Evolutionary conservation across 2,888 invertebrate species (phyloP), one percentile per base, ranked within the genome.

Genomic region (Aspidiotus destructor): DNA sequence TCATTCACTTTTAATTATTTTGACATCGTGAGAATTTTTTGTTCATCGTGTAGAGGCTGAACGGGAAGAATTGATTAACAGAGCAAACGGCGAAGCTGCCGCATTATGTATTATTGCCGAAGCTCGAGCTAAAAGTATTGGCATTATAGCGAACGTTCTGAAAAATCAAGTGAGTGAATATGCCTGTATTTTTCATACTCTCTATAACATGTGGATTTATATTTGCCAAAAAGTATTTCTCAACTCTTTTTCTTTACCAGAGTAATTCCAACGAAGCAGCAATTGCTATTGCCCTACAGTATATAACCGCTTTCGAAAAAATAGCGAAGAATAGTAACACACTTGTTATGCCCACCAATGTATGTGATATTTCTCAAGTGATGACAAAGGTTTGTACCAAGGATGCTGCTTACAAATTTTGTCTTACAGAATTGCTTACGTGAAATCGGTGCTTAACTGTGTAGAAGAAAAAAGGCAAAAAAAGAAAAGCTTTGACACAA

Each of bases 291-390:
- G 99, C 99, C 0, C 97, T 99, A 76, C 92, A 97, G 76, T 99
- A 99, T 77, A 92, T 99, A 53, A 80, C 83, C 17, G 97, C 98
- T 13, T 99, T 99, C 79, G 85, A 90, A 75, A 88, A 94, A 75
- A 79, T 99, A 71, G 98, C 99, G 0, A 88, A 91, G 77, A 87
- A 88, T 11, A 91, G 87, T 76, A 99, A 98, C 78, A 99, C 98
- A 0, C 81, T 99, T 70, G 90, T 99, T 73, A 79, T 99, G 72
- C 98, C 98, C 0, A 84, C 89, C 17, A 95, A 96, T 78, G 87
- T 89, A 6, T 89, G 89, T 7, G 89, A 90, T 75, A 84, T 92
- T 7, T 83, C 88, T 9, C 83, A 81, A 74, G 81, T 92, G 77
- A 91, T 93, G 15, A 83, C 88, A 57, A 90, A 92, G 84, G 91